A percentile compares a stretch with the other conserved stretches of the same genome.
These are phyloP conservation scores for Himantopus leucocephalus DNA, from an alignment of 2,113 vertebrate species.

Conservation along the genomic window DNA sequence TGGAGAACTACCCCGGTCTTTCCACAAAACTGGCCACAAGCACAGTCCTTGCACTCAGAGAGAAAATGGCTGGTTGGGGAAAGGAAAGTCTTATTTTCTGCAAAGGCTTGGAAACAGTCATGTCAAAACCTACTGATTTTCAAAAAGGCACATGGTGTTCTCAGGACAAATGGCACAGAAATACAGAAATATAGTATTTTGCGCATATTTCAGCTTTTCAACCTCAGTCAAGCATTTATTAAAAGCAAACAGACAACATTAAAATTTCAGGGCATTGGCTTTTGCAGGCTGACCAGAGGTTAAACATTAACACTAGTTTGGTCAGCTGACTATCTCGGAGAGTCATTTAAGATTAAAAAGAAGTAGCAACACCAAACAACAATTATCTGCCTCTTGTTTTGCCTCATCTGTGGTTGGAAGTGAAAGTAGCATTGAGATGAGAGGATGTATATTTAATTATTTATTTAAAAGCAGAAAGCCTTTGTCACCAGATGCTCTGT, in stretches of 20 bases:
- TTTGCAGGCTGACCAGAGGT: background rate
- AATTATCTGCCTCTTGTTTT: background rate
- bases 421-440: background rate
- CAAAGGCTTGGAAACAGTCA: background rate
- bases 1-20: background rate
- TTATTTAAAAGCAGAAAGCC: background rate
- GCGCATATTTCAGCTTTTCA: background rate
- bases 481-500: background rate
- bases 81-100: background rate
- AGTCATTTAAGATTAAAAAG: background rate
- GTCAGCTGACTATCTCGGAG: background rate
- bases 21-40: background rate
- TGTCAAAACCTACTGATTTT: background rate
- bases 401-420: background rate
- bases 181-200: background rate
- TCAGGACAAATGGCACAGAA: background rate
- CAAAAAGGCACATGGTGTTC: background rate
- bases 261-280: background rate
- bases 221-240: background rate
- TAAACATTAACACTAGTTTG: background rate
- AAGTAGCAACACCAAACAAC: background rate
- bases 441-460: background rate
- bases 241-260: background rate
- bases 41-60: background rate
- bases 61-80: background rate